Percentiles rank a stretch among this genome's conserved stretches.
These are phyloP conservation scores for Ceyx margarethae DNA, from an alignment of 2,113 vertebrate species.

Conservation along the genomic window DNA sequence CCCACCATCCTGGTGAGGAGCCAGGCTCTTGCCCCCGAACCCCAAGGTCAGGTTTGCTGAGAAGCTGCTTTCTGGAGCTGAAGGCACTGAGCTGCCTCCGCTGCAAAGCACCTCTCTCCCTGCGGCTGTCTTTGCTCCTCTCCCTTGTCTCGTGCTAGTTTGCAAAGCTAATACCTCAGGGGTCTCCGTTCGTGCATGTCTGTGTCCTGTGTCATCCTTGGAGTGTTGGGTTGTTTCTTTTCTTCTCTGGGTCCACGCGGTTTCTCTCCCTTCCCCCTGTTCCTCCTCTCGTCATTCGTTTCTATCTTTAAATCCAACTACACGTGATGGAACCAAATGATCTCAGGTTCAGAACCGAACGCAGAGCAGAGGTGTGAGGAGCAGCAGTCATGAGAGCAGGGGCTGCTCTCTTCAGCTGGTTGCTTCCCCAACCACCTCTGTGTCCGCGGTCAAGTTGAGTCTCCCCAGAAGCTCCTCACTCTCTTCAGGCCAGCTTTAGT, in stretches of 20 bases:
- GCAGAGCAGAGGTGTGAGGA: conserved; percentile 40
- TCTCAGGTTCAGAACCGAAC: conserved; percentile 68
- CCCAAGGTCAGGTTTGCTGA: neutral
- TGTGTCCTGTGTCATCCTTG: conserved; percentile 49
- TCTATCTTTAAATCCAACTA: conserved; percentile 41
- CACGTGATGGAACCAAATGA: conserved; percentile 35
- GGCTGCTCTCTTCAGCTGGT: neutral
- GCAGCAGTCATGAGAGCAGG: neutral
- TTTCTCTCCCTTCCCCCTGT: conserved; percentile 11
- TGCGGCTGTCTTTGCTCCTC: conserved; percentile 47
- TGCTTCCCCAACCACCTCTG: conserved; percentile 5
- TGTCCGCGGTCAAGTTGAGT: neutral
- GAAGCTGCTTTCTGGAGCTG: conserved; percentile 31
- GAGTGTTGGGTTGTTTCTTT: neutral
- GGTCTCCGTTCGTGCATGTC: conserved; percentile 49
- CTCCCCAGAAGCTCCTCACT: neutral
- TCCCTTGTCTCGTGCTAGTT: conserved; percentile 41
- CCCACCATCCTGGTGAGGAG: neutral
- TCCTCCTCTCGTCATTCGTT: neutral
- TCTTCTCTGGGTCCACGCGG: conserved; percentile 5
- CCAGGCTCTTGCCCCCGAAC: neutral
- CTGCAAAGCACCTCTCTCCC: conserved; percentile 43
- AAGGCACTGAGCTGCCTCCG: conserved; percentile 20
- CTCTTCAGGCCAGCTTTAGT: neutral
- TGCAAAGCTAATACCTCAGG: conserved; percentile 74